A percentile compares a stretch with the other conserved stretches of the same genome.
These are phyloP conservation scores for Rhopalosiphum nymphaeae DNA, from an alignment of 2,888 invertebrate genomes.

Conservation along the genomic window DNA sequence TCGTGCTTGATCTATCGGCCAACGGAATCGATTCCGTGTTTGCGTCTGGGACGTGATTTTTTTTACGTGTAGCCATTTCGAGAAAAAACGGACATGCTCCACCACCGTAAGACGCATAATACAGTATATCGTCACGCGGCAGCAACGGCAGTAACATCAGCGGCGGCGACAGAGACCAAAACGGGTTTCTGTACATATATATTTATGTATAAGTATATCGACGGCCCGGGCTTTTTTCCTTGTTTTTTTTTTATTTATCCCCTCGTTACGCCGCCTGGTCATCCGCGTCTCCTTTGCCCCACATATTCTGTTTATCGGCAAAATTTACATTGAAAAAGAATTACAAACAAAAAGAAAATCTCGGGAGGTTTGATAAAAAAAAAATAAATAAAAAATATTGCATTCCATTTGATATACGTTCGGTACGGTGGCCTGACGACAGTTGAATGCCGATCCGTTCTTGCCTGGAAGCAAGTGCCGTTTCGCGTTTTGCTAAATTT, in stretches of 20 bases:
- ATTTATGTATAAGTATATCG: neutral
- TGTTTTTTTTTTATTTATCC: conserved; percentile 30
- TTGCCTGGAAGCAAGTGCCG: conserved; percentile 62
- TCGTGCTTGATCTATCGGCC: conserved; percentile 58
- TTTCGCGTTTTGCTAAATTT: conserved; percentile 47
- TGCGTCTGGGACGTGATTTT: conserved; percentile 56
- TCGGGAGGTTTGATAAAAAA: conserved; percentile 45
- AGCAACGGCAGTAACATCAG: neutral
- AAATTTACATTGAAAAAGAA: conserved; percentile 65
- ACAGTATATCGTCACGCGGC: neutral
- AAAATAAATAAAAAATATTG: conserved; percentile 46
- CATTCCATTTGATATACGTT: conserved; percentile 56
- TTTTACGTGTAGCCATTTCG: conserved; percentile 30
- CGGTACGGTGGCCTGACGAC: conserved; percentile 52
- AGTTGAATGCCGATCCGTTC: conserved; percentile 61
- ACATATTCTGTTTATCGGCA: conserved; percentile 60
- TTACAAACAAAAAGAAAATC: conserved; percentile 53
- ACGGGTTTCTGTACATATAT: conserved; percentile 29
- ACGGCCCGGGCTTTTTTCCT: conserved; percentile 30
- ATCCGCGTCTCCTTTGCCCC: conserved; percentile 41
- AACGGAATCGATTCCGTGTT: conserved; percentile 55
- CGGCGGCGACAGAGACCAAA: conserved; percentile 26
- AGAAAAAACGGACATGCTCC: conserved; percentile 61
- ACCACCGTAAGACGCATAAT: conserved; percentile 7
- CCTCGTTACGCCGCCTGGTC: conserved; percentile 5